These are phyloP conservation scores for Poeciliopsis turneri DNA, from an alignment of 2,797 vertebrate genomes.

Conservation along the genomic window DNA sequence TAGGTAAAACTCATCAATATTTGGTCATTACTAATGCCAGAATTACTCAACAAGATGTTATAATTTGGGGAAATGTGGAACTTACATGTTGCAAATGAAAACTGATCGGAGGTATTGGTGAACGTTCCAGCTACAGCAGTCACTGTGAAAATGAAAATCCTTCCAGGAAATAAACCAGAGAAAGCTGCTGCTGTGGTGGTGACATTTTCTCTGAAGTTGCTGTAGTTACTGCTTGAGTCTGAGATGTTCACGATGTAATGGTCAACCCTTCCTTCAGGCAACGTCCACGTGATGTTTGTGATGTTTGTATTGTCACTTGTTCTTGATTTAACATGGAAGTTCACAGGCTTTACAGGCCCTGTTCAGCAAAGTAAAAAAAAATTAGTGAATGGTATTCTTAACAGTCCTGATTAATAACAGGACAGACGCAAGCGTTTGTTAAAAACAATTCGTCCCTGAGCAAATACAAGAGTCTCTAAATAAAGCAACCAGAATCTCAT, in stretches of 20 bases:
- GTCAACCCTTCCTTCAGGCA: constrained; percentile 39
- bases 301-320: constrained; percentile 50
- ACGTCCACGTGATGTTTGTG: constrained; percentile 54
- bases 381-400: neutral
- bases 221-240: rapidly evolving
- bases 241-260: constrained; percentile 42
- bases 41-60: neutral
- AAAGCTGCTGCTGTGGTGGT: rapidly evolving
- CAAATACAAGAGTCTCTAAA: neutral
- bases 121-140: constrained; percentile 55
- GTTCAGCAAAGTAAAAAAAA: neutral
- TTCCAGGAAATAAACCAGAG: constrained; percentile 53
- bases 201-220: rapidly evolving
- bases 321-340: neutral
- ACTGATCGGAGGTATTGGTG: constrained; percentile 1
- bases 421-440: neutral
- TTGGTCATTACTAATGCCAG: neutral
- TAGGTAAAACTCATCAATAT: neutral
- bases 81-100: constrained; percentile 68
- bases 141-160: constrained; percentile 58
- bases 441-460: neutral
- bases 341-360: constrained; percentile 62
- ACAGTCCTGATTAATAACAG: neutral
- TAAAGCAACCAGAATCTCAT: neutral
- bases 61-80: constrained; percentile 4